Base-by-base conservation (phyloP, 1,140 invertebrate species). In the Periplaneta americana region DNA sequence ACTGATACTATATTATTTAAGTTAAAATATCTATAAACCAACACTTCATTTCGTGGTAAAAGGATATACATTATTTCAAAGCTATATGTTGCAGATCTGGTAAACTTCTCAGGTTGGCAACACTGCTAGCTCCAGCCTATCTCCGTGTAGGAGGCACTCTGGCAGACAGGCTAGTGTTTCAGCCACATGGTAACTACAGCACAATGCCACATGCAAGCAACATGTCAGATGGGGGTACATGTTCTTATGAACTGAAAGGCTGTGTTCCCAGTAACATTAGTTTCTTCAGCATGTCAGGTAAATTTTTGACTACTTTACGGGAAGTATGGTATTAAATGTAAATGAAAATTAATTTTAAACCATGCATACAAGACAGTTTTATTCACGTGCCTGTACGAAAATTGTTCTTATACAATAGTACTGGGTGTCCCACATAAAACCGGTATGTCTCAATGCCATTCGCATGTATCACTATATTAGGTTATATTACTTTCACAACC, bases 81-180 rank as follows among this genome's bases (percentile, higher is more conserved):
- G n/a, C n/a, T n/a, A n/a, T n/a, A n/a, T n/a, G n/a, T 48, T 82
- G 6, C 35, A 83, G 82, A 10, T 83, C 80, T 31, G 34, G 33
- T 2, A 18, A 18, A 5, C 88, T 94, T 82, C 83, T 89, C 32
- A 89, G 90, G 83, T 86, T 94, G 83, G 90, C 91, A 5, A 84
- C 84, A 80, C 87, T 90, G 32, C 85, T 94, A 48, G 87, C 89
- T 48, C 92, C 93, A 10, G 91, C 91, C 35, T 91, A 91, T 83
- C 85, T 94, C 3, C 89, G 93, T 81, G 85, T 94, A 31, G 93
- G 93, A 37, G 93, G 93, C 0, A 93, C 92, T 39, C 89, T 92
- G 85, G 91, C 93, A 0, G 93, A 94, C 85, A 89, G 91, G 80
- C 87, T 94, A 74, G 89, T 90, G 82, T 94, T 93, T 82, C 89